These are phyloP conservation scores for Antheraea assamensis DNA, from an alignment of 2,888 invertebrate species.

Conservation along the genomic window DNA sequence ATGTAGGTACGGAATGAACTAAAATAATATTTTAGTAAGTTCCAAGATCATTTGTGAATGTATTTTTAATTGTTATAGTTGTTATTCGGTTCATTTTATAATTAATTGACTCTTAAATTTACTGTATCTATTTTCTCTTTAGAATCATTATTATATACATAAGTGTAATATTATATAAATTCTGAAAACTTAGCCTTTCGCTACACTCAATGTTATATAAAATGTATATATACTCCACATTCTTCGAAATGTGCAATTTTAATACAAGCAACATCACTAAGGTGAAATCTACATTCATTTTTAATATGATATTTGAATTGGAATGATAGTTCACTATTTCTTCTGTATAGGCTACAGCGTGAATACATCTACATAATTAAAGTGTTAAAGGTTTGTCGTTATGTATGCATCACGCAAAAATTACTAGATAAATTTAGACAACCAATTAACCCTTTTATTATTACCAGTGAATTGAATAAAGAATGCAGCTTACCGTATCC, in stretches of 20 bases:
- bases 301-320: too few relatives aligned
- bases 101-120: background rate
- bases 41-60: constrained; percentile 34
- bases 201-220: background rate
- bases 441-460: constrained; percentile 19
- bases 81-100: background rate
- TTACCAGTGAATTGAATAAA: constrained; percentile 13
- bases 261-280: too few relatives aligned
- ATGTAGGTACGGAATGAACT: constrained; percentile 50
- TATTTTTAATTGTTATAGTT: constrained; percentile 35
- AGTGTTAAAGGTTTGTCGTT: too few relatives aligned
- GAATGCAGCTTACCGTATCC: constrained; percentile 26
- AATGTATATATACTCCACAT: background rate
- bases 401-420: too few relatives aligned
- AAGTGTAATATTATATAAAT: background rate
- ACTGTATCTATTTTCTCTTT: background rate
- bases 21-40: constrained; percentile 58
- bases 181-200: background rate
- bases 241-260: background rate
- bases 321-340: too few relatives aligned
- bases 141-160: too few relatives aligned
- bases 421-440: background rate
- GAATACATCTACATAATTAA: too few relatives aligned
- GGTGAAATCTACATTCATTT: too few relatives aligned
- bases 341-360: too few relatives aligned